phyloP scores from a whole-genome alignment of 2,888 invertebrate species.

The Elaeidobius kamerunicus region DNA sequence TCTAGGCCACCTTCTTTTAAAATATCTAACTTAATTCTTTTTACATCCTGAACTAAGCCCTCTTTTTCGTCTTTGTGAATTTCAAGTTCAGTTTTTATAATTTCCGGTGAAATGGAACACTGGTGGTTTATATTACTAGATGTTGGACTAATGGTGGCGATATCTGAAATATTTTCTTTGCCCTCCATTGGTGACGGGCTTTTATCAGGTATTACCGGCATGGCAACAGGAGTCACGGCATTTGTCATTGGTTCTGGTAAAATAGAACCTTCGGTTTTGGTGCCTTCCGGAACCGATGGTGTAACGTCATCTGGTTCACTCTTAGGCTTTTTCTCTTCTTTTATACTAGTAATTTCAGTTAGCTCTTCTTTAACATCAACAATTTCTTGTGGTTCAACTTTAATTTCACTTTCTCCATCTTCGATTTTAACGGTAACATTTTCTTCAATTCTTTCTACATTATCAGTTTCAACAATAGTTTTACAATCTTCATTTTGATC shows the following conservation, averaged over 20 bases:
- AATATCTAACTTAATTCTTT: slow-evolving; percentile 70
- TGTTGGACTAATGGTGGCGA: slow-evolving; percentile 11
- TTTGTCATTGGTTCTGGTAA: slow-evolving; percentile 45
- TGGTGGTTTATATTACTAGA: slow-evolving; percentile 38
- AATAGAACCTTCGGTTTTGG: slow-evolving; percentile 25
- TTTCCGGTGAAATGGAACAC: slow-evolving; percentile 63
- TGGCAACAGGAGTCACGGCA: slow-evolving; percentile 48
- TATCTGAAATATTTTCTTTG: slow-evolving; percentile 55
- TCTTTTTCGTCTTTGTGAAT: slow-evolving; percentile 34
- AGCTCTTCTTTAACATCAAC: too few relatives aligned
- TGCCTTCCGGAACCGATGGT: slow-evolving; percentile 25
- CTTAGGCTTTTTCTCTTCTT: slow-evolving; percentile 15
- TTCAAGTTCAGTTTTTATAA: slow-evolving; percentile 54
- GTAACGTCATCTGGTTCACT: slow-evolving; percentile 20
- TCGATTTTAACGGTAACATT: slow-evolving; percentile 22
- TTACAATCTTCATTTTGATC: slow-evolving; percentile 29
- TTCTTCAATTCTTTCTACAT: slow-evolving; percentile 28
- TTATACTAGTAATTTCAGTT: slow-evolving; percentile 28
- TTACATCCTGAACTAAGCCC: slow-evolving; percentile 48
- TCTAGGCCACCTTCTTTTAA: slow-evolving; percentile 72
- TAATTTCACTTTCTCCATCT: slow-evolving; percentile 7
- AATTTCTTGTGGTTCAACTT: slow-evolving; percentile 21
- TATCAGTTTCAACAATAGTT: slow-evolving; percentile 25
- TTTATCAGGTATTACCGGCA: slow-evolving; percentile 48
- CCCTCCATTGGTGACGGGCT: slow-evolving; percentile 51